phyloP scores from a whole-genome alignment of 2,113 vertebrate species.

The Elachura formosa region DNA sequence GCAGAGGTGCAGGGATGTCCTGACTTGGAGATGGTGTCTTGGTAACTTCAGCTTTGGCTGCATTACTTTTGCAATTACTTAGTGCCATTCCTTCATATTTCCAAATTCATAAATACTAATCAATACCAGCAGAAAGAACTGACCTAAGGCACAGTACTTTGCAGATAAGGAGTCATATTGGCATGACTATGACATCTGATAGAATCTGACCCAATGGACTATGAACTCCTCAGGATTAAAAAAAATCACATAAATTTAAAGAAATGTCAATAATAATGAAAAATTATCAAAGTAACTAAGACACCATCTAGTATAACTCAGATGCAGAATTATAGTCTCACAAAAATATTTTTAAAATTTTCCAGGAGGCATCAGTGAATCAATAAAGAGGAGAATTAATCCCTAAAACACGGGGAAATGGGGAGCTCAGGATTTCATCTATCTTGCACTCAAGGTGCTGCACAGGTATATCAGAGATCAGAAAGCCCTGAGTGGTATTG shows the following conservation, averaged over 20 bases:
- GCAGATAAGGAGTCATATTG: not conserved
- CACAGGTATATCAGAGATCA: conserved; percentile 32
- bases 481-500: conserved; percentile 63
- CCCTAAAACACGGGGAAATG: conserved; percentile 55
- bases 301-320: not conserved
- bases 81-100: not conserved
- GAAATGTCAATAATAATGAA: not conserved
- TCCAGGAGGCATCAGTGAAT: not conserved
- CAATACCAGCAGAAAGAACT: not conserved
- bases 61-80: not conserved
- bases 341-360: not conserved
- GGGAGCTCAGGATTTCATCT: conserved; percentile 45
- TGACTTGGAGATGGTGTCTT: not conserved
- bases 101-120: not conserved
- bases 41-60: not conserved
- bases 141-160: not conserved
- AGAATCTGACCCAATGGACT: not conserved
- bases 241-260: not conserved
- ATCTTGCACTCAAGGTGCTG: conserved; percentile 23
- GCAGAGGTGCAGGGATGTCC: not conserved
- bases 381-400: conserved; percentile 46
- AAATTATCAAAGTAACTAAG: not conserved
- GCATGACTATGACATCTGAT: not conserved
- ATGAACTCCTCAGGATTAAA: not conserved
- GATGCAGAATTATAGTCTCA: conserved; percentile 5